Evolutionary conservation across 2,113 vertebrate species (phyloP), one percentile per base, ranked within the genome.

Genomic region (Dromas ardeola): DNA sequence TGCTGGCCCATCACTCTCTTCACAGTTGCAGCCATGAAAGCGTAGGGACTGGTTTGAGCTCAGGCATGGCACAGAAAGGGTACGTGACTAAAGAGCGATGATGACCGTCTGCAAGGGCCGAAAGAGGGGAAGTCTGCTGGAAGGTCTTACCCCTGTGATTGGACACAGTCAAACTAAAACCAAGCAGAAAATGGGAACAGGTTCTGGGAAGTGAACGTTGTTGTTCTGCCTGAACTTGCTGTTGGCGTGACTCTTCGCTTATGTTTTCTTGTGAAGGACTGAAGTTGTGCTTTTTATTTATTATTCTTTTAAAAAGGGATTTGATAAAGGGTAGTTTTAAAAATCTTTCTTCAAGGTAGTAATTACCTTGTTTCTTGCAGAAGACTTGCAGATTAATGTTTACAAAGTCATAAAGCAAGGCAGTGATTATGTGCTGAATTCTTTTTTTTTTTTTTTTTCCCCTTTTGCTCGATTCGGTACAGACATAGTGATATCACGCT

Each of bases 11-110:
- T 59, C 7, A 13, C 70, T 50, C 47, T 22, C 13, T 12, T 15
- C 59, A 23, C 13, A 38, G 27, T 36, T 27, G 27, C 34, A 52
- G 40, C 78, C 9, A 3, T 12, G 25, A 32, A 58, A 27, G 50
- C 29, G 32, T 4, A 5, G 72, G 81, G 80, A 7, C 55, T 36
- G 19, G 22, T 56, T 47, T 73, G 30, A 62, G 47, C 62, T 94
- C 0, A 0, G 74, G 25, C 9, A 4, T 23, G 62, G 77, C 85
- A 69, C 77, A n/a, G 4, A 25, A 40, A 83, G 67, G 42, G 7
- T 8, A 15, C 0, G 0, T 45, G 62, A 11, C 16, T 85, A 13
- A 2, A 30, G 71, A 23, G 15, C 42, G 69, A 3, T 7, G 45
- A 36, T 22, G 78, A 20, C 23, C 42, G 15, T 2, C 40, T 53